Base-by-base conservation (phyloP, 2,113 vertebrate species). In the Todiramphus saurophagus region DNA sequence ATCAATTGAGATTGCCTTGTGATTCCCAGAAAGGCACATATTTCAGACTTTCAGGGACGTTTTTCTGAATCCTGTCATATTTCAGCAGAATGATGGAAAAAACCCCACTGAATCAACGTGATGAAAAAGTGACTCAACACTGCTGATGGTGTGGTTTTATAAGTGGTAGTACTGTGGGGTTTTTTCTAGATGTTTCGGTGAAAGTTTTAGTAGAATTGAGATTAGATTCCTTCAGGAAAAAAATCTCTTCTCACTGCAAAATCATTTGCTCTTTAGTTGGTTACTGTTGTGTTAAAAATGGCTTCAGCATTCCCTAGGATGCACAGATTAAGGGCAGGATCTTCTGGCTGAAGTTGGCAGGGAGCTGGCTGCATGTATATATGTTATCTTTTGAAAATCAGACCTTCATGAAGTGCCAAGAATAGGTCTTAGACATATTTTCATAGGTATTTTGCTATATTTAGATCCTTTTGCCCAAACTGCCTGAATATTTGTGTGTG, bases 321-420 rank as follows among this genome's bases (percentile, higher is more conserved):
- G 20, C 39, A 7, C n/a, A 43, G 51, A 6, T 43, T 5, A 17
- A 31, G 41, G 21, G 46, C 16, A 18, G 19, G 31, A 7, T 37
- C 31, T 67, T 78, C 41, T 56, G 46, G 41, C 4, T 48, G 44
- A 69, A 30, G 53, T 3, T 73, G 37, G 9, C 5, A 3, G 23
- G 41, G 41, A 50, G 11, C 31, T 58, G 67, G 39, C 44, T 60
- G 1, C 1, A 2, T 7, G 16, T 35, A 0, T 44, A 2, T 46
- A 1, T 37, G 50, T 46, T 60, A 4, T 2, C 43, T 67, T 55
- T 15, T 53, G 60, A 43, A 82, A 72, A 82, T 3, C 15, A 75
- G 46, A 3, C 68, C 19, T 66, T 44, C 50, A 23, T 43, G 43
- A 78, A 78, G 46, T 72, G 39, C 51, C 46, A n/a, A 64, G 24